Evolutionary conservation across 2,113 vertebrate genomes (phyloP).

Genomic region (Cyanistes caeruleus): DNA sequence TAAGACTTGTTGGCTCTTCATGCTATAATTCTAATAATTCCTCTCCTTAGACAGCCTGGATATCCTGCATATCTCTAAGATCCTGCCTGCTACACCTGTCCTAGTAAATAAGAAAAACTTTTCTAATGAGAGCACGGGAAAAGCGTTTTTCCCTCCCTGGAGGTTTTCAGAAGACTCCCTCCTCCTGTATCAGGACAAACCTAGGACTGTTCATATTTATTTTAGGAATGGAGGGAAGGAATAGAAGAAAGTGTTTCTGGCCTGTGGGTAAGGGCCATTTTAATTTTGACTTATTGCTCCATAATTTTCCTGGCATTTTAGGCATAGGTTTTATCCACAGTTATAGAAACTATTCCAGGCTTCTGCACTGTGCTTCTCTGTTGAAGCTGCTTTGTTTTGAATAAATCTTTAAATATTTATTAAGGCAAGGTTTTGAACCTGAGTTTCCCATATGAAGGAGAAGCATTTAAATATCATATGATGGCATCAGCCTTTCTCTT

Average conservation of each 20-base stretch:
- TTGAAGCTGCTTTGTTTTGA: not conserved
- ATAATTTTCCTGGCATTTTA: not conserved
- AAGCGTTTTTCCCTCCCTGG: not conserved
- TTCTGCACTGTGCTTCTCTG: not conserved
- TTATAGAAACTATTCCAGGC: not conserved
- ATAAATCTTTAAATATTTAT: constrained; percentile 25
- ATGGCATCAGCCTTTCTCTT: not conserved
- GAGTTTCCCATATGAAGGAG: constrained; percentile 13
- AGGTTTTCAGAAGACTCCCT: not conserved
- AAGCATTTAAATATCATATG: not conserved
- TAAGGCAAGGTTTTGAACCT: constrained; percentile 24
- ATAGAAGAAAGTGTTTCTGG: not conserved
- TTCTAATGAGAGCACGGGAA: not conserved
- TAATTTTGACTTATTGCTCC: not conserved
- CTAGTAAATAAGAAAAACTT: not conserved
- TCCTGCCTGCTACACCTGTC: not conserved
- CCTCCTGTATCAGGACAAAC: not conserved
- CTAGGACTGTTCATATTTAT: not conserved
- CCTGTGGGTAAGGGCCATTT: not conserved
- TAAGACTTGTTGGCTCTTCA: not conserved
- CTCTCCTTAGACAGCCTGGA: not conserved
- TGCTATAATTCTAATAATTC: not conserved
- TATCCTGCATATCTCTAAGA: not conserved
- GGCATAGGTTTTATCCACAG: not conserved
- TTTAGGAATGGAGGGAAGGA: not conserved